Percentiles rank a stretch among this genome's conserved stretches.
Conservation (phyloP, 1,140 invertebrate species). For the Drosophila baimaii region DNA sequence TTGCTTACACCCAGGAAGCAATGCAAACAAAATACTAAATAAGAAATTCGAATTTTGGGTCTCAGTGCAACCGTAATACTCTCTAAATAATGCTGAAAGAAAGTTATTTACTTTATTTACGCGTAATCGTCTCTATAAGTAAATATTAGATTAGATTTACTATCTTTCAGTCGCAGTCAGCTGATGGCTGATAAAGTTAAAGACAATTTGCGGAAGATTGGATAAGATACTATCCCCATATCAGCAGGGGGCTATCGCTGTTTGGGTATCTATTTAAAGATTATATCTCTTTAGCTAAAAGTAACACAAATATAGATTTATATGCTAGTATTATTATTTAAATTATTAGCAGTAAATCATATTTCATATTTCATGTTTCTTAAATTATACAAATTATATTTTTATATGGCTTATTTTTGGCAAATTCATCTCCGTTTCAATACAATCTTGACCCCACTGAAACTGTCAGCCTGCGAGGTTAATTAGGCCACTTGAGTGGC, state of each 20-base stretch:
- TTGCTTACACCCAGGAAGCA: conserved; percentile 46
- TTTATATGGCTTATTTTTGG: too few species aligned
- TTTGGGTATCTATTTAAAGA: background rate
- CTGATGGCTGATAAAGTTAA: conserved; percentile 9
- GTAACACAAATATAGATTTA: background rate
- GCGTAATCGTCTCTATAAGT: background rate
- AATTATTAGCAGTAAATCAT: too few species aligned
- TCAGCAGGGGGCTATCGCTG: background rate
- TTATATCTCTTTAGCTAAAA: background rate
- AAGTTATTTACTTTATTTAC: background rate
- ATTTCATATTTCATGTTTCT: too few species aligned
- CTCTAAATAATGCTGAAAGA: background rate
- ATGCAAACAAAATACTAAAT: conserved; percentile 73
- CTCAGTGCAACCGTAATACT: conserved; percentile 8
- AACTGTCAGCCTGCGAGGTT: background rate
- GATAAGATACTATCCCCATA: conserved; percentile 4
- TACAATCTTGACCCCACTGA: too few species aligned
- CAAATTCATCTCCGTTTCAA: background rate
- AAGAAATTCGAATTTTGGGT: conserved; percentile 21
- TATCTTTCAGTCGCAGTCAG: conserved; percentile 22
- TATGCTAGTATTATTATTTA: too few species aligned
- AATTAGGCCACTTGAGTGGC: conserved; percentile 12
- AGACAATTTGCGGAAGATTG: background rate
- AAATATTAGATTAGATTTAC: background rate
- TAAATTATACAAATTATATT: too few species aligned